Evolutionary conservation across 2,797 vertebrate genomes (phyloP).

Genomic region (Schizopygopsis pylzovi): DNA sequence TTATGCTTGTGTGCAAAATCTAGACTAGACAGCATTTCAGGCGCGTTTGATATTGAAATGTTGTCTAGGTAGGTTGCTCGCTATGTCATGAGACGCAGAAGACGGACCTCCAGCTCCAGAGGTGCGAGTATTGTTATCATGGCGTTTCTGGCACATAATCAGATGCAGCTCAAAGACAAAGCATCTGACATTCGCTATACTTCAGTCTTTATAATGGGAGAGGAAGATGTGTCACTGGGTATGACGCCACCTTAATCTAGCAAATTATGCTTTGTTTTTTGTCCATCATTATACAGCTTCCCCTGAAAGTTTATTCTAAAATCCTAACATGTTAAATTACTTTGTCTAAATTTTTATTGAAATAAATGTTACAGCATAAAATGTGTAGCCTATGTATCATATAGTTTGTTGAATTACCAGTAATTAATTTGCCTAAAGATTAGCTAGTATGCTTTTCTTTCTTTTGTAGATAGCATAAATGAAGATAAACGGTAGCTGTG

Average conservation of each 20-base stretch:
- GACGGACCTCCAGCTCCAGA: conserved; percentile 13
- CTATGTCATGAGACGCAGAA: not conserved
- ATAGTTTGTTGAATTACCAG: no score
- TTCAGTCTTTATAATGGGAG: not conserved
- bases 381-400: not conserved
- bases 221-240: not conserved
- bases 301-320: not conserved
- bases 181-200: conserved; percentile 12
- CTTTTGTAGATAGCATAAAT: not conserved
- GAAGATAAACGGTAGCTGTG: not conserved
- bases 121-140: conserved; percentile 3
- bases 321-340: no score
- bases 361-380: not conserved
- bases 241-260: not conserved
- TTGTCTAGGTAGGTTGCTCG: not conserved
- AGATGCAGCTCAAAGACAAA: conserved; percentile 19
- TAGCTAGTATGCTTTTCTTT: not conserved
- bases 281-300: not conserved
- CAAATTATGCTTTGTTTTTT: not conserved
- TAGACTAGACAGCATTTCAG: not conserved
- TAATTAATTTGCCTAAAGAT: not conserved
- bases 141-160: conserved; percentile 20
- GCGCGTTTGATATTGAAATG: not conserved
- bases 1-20: not conserved
- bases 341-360: not conserved